Evolutionary conservation across 2,113 vertebrate species (phyloP), one percentile per base, ranked within the genome.

Genomic region (Poecile atricapillus): DNA sequence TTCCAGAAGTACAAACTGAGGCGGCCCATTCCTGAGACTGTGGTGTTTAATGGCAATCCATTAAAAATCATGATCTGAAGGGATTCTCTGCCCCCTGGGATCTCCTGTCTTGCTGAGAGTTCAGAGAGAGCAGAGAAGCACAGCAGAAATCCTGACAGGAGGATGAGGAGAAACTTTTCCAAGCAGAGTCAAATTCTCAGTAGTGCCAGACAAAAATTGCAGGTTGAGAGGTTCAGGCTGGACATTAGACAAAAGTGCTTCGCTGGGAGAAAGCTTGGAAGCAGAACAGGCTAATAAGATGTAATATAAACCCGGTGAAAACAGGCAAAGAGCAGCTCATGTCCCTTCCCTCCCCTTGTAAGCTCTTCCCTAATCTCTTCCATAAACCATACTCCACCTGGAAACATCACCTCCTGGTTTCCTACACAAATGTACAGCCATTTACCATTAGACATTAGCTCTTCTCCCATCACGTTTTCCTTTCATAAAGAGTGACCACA

Each of bases 371-470:
- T 27, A 7, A 33, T 14, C 78, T 37, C 35, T 60, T 74, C 80
- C 30, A 13, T 25, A 83, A 85, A 21, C 37, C 22, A 0, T 1
- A 30, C 15, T 60, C 37, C 33, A 37, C 65, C 82, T 67, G 70
- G 43, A 67, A 77, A 18, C 44, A 41, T 76, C 59, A 8, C 59
- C 70, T 62, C 13, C 81, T 52, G 46, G 2, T 44, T 44, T 64
- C 82, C 70, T 27, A 1, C 23, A 14, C 37, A 10, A 62, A 18
- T 5, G 13, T 23, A 5, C 5, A 35, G 20, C 90, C 53, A 28
- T 35, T 47, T 21, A 30, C 33, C 2, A 0, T 8, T 2, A 11
- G 3, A 10, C 37, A 17, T 39, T 5, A 7, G 41, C 4, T 80
- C 63, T 84, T 52, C 74, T 86, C 52, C 43, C 56, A 46, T 14